A percentile compares a stretch with the other conserved stretches of the same genome.
phyloP scores from a whole-genome alignment of 64 coral and sea anemone species.

The Trachythela sp. region DNA sequence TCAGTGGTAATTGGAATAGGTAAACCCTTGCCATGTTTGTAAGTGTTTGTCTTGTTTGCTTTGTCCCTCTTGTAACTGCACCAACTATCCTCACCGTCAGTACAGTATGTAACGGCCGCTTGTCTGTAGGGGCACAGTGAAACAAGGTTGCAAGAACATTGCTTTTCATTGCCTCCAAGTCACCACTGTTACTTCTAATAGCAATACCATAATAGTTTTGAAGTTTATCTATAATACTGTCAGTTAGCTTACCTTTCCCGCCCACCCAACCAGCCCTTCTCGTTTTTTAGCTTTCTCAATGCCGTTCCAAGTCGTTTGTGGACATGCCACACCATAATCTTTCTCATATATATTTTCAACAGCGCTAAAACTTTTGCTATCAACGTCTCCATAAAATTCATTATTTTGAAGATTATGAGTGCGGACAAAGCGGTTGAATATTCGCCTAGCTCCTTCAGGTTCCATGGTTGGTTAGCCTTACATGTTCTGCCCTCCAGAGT shows the following conservation, averaged over 20 bases:
- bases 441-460: constrained; percentile 15
- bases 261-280: not conserved
- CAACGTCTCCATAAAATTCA: constrained; percentile 11
- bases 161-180: not conserved
- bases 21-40: not conserved
- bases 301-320: constrained; percentile 3
- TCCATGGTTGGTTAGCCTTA: constrained; percentile 39
- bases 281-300: not conserved
- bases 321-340: not conserved
- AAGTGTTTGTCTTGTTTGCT: not conserved
- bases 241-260: not conserved
- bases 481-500: not conserved
- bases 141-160: not conserved
- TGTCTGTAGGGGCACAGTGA: not conserved
- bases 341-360: not conserved
- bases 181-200: not conserved
- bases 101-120: not conserved
- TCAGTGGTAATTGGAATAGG: not conserved
- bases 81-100: not conserved
- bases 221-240: not conserved
- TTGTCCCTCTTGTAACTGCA: not conserved
- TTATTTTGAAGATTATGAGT: not conserved
- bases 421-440: constrained; percentile 24
- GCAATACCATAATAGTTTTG: constrained; percentile 15
- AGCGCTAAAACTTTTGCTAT: constrained; percentile 3